phyloP scores from a whole-genome alignment of 2,797 vertebrate species.

The Brachyalestes nurse region DNA sequence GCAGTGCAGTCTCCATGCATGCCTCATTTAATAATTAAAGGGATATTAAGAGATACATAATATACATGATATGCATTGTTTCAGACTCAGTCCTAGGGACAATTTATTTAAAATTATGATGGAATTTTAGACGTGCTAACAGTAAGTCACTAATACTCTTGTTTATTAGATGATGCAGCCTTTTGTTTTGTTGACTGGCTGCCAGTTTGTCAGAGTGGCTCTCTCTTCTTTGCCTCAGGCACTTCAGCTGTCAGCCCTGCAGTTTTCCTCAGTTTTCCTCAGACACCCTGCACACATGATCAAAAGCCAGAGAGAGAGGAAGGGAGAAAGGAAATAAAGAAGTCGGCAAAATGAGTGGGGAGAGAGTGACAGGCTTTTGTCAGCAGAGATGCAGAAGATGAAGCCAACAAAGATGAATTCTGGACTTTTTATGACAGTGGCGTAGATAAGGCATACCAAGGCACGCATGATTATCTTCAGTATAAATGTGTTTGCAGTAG shows the following conservation, averaged over 20 bases:
- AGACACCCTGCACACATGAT: slow-evolving; percentile 21
- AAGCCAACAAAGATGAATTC: neutral
- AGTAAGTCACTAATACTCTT: neutral
- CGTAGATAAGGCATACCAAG: neutral
- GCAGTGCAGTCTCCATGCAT: neutral
- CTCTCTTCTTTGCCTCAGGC: slow-evolving; percentile 22
- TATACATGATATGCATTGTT: neutral
- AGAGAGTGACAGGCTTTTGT: neutral
- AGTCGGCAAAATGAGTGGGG: neutral
- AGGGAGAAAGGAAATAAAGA: slow-evolving; percentile 17
- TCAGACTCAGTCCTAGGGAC: neutral
- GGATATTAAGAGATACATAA: neutral
- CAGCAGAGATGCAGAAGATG: neutral
- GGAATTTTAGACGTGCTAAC: neutral
- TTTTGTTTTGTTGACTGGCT: slow-evolving; percentile 25
- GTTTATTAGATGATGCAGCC: slow-evolving; percentile 8
- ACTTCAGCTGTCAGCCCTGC: slow-evolving; percentile 40
- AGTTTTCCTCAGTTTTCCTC: slow-evolving; percentile 28
- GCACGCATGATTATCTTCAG: neutral
- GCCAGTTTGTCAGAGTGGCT: slow-evolving; percentile 12
- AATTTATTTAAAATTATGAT: neutral
- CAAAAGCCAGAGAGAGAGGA: slow-evolving; percentile 1
- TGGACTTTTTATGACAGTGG: neutral
- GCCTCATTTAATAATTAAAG: neutral
- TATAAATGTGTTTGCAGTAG: neutral